Evolutionary conservation across 2,797 vertebrate genomes (phyloP).

Genomic region (Carduelis carduelis): DNA sequence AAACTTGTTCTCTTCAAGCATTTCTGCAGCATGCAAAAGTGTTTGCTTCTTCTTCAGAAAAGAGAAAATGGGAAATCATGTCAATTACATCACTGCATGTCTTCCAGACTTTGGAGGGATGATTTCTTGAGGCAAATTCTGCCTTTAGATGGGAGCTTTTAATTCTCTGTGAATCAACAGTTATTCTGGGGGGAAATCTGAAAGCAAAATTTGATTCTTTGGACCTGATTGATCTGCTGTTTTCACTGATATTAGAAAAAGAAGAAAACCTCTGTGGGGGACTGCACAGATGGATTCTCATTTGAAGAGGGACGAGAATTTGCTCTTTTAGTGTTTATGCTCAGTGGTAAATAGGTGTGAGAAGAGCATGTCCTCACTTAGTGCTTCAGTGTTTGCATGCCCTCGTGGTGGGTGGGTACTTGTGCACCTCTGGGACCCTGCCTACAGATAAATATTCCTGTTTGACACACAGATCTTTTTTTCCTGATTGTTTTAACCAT

Average conservation of each 20-base stretch:
- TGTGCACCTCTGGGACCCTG: not conserved
- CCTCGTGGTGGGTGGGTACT: not conserved
- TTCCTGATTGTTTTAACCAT: not conserved
- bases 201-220: not conserved
- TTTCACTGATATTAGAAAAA: not conserved
- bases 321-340: not conserved
- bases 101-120: not conserved
- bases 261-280: not conserved
- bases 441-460: not conserved
- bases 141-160: not conserved
- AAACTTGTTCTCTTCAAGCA: conserved; percentile 5
- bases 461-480: not conserved
- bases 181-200: not conserved
- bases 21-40: not conserved
- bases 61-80: not conserved
- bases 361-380: not conserved
- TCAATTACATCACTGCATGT: not conserved
- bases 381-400: not conserved
- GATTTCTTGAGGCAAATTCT: not conserved
- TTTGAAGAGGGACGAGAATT: not conserved
- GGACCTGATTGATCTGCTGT: not conserved
- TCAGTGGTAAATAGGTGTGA: not conserved
- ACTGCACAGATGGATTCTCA: not conserved
- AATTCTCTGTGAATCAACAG: not conserved
- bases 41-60: not conserved